Percentiles rank a stretch among this genome's conserved stretches.
Conservation (phyloP, 2,113 vertebrate species). For the Carassius auratus region DNA sequence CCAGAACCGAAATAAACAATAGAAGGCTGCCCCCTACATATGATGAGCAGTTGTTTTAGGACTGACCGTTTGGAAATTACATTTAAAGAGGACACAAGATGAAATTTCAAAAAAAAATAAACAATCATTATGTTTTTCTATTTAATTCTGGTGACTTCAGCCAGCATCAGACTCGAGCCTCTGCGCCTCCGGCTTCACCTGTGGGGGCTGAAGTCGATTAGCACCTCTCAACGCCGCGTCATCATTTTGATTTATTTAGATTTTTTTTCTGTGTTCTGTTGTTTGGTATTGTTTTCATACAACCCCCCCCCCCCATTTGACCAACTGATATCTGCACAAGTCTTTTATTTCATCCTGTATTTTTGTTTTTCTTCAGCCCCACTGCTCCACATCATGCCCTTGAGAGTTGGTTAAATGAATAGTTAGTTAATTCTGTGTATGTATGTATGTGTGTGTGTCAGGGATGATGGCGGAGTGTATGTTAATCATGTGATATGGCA, state of each 20-base stretch:
- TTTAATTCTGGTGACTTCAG: constrained; percentile 82
- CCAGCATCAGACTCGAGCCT: constrained; percentile 81
- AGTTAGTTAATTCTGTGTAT: constrained; percentile 70
- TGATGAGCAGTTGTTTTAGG: constrained; percentile 73
- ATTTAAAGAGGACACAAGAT: constrained; percentile 68
- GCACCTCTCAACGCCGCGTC: constrained; percentile 76
- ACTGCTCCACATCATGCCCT: constrained; percentile 36
- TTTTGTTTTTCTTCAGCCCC: constrained; percentile 3
- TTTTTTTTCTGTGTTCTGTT: constrained; percentile 57
- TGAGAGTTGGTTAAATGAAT: constrained; percentile 61
- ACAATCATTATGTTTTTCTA: constrained; percentile 69
- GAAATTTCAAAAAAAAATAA: constrained; percentile 69
- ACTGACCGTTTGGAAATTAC: constrained; percentile 73
- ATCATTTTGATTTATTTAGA: constrained; percentile 56
- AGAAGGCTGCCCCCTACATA: constrained; percentile 71
- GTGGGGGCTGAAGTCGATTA: constrained; percentile 80
- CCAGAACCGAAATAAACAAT: constrained; percentile 91
- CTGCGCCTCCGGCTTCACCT: constrained; percentile 75
- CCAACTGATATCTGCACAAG: constrained; percentile 71
- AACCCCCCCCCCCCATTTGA: constrained; percentile 64
- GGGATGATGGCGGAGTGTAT: constrained; percentile 32
- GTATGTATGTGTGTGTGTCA: constrained; percentile 22
- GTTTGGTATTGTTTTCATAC: constrained; percentile 66
- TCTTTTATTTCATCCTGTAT: constrained; percentile 51
- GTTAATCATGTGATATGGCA: constrained; percentile 26